Percentiles rank a stretch among this genome's conserved stretches.
Conservation (phyloP, 2,113 vertebrate species). For the Andinoacara biseriatus region DNA sequence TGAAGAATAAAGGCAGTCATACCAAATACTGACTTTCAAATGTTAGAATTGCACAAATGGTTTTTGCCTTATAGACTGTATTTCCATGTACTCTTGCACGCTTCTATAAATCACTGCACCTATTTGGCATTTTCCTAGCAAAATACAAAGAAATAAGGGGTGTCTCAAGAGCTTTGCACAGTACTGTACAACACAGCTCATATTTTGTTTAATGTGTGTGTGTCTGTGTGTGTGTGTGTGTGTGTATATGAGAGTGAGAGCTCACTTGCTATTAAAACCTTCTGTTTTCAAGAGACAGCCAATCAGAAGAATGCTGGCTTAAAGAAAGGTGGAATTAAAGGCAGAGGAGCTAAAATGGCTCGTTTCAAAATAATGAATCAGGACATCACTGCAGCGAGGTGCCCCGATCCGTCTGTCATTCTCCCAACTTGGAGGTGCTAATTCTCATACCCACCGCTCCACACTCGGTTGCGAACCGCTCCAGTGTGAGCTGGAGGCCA, state of each 20-base stretch:
- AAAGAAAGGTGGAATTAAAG: neutral
- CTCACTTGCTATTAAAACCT: neutral
- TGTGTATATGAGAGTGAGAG: neutral
- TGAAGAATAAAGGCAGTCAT: neutral
- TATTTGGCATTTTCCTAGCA: neutral
- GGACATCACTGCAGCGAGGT: no score
- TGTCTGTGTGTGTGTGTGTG: rapidly evolving
- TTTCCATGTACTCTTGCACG: neutral
- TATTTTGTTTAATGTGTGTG: neutral
- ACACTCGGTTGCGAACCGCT: no score
- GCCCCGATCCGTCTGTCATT: no score
- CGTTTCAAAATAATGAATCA: neutral
- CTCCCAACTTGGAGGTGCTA: no score
- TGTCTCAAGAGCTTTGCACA: neutral
- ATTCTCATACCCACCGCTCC: no score
- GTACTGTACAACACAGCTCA: neutral
- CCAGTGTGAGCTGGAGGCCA: no score
- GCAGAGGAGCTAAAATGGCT: neutral
- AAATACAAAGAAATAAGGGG: neutral
- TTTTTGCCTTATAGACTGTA: neutral
- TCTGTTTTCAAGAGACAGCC: rapidly evolving
- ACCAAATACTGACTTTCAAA: neutral
- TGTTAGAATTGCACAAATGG: neutral
- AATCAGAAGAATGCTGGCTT: neutral
- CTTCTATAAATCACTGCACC: neutral